Conservation (phyloP, 2,113 vertebrate genomes). For the Corvus cornix region DNA sequence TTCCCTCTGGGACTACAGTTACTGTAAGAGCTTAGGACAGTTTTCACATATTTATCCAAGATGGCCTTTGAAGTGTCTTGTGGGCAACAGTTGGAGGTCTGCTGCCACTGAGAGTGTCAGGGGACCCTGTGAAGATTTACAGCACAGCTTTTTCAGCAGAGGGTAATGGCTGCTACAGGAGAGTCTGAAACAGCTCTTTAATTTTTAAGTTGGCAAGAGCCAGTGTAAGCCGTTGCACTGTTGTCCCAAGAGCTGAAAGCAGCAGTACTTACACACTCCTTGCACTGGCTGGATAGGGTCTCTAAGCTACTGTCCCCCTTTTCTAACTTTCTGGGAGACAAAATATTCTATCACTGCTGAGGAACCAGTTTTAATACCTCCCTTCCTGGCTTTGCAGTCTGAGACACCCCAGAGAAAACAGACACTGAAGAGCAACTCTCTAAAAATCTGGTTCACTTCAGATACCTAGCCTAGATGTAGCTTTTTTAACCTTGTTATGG, state of each 20-base stretch:
- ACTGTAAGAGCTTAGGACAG: background rate
- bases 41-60: conserved; percentile 58
- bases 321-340: background rate
- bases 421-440: background rate
- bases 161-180: background rate
- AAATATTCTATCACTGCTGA: background rate
- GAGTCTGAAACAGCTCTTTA: background rate
- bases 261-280: background rate
- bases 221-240: background rate
- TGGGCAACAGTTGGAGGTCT: conserved; percentile 16
- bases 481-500: background rate
- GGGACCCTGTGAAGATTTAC: background rate
- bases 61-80: conserved; percentile 46
- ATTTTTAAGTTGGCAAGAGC: background rate
- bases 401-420: background rate
- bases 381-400: background rate
- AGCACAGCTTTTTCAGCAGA: background rate
- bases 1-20: background rate
- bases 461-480: background rate
- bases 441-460: background rate
- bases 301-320: background rate
- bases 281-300: background rate
- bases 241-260: background rate
- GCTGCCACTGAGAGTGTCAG: background rate
- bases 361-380: background rate